A percentile compares a stretch with the other conserved stretches of the same genome.
Evolutionary conservation across 2,797 vertebrate genomes (phyloP).

Genomic region (Chrosomus eos): DNA sequence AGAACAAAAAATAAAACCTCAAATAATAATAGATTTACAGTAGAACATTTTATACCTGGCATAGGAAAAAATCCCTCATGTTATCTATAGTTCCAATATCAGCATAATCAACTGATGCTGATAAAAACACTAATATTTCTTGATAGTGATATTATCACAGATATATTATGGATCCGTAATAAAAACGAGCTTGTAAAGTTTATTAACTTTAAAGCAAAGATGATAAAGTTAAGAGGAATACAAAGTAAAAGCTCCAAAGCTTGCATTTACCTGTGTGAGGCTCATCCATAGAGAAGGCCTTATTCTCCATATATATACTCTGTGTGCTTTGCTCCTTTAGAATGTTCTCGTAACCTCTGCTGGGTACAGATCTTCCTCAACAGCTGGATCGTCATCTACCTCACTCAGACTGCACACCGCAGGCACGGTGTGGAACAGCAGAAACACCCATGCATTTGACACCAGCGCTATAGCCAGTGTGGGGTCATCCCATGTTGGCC

Average conservation of each 20-base stretch:
- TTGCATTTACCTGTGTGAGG: slow-evolving; percentile 81
- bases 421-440: slow-evolving; percentile 85
- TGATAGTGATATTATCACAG: background rate
- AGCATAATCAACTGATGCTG: slow-evolving; percentile 2
- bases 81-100: background rate
- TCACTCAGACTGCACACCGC: slow-evolving; percentile 81
- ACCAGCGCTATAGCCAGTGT: slow-evolving; percentile 90
- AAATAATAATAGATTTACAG: background rate
- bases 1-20: background rate
- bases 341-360: slow-evolving; percentile 90
- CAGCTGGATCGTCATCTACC: slow-evolving; percentile 69
- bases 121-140: background rate
- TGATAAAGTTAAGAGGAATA: background rate
- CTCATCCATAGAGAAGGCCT: slow-evolving; percentile 96
- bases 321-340: slow-evolving; percentile 88
- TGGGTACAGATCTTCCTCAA: slow-evolving; percentile 79
- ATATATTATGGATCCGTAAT: background rate
- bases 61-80: background rate
- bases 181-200: background rate
- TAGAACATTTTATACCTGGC: background rate
- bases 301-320: slow-evolving; percentile 94
- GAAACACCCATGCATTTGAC: slow-evolving; percentile 86
- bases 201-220: background rate
- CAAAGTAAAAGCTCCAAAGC: background rate
- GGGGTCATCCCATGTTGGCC: slow-evolving; percentile 86